Conservation (phyloP, 1,140 invertebrate species). For the Penaeus indicus region DNA sequence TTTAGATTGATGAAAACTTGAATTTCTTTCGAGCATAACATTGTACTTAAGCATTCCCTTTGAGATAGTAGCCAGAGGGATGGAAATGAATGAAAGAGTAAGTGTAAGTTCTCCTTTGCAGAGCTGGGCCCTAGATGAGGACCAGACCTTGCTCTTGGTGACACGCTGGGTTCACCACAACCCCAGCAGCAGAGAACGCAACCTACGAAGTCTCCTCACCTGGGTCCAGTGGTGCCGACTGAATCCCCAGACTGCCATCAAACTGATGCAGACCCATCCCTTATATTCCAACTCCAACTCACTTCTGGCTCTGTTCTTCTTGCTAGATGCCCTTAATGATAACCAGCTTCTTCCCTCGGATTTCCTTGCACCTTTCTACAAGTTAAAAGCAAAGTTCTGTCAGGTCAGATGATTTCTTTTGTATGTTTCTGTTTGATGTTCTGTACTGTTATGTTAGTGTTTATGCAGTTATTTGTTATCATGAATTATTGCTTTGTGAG, state of each 20-base stretch:
- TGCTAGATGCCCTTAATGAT: slow-evolving; percentile 75
- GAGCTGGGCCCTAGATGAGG: slow-evolving; percentile 63
- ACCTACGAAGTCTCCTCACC: slow-evolving; percentile 74
- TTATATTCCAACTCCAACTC: slow-evolving; percentile 72
- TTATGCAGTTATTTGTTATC: neutral
- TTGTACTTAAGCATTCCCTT: too few species aligned
- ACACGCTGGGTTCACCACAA: slow-evolving; percentile 74
- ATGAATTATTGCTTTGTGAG: too few species aligned
- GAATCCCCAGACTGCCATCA: slow-evolving; percentile 71
- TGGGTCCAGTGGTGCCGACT: slow-evolving; percentile 72
- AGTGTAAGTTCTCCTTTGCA: slow-evolving; percentile 1
- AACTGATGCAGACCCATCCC: slow-evolving; percentile 73
- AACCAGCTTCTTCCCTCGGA: slow-evolving; percentile 74
- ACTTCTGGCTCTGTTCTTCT: slow-evolving; percentile 73
- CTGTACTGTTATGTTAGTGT: neutral
- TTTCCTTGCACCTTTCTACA: slow-evolving; percentile 72
- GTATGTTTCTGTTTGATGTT: neutral
- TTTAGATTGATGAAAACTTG: too few species aligned
- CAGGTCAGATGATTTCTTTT: slow-evolving; percentile 66
- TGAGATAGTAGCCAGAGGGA: too few species aligned
- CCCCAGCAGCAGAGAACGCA: slow-evolving; percentile 71
- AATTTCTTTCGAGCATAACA: too few species aligned
- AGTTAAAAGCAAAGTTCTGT: slow-evolving; percentile 72
- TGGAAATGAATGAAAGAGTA: too few species aligned
- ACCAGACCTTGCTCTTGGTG: slow-evolving; percentile 71